Evolutionary conservation across 2,888 invertebrate species (phyloP), one percentile per base, ranked within the genome.

Genomic region (Sinodicranocentrus sp.): DNA sequence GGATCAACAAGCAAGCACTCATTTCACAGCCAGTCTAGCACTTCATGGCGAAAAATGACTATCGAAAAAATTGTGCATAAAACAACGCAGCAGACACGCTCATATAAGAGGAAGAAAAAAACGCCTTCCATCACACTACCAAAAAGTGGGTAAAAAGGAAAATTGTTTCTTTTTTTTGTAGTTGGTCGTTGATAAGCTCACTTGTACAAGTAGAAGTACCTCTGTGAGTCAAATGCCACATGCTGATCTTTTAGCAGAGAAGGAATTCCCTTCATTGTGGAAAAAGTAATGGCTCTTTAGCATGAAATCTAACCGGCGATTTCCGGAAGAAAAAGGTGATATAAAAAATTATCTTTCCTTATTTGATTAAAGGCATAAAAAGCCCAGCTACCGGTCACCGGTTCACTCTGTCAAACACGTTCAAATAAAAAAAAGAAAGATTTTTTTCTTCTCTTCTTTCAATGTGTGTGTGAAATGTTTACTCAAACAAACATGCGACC

Each of bases 321-420:
- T 84, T 84, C 84, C 84, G 84, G 84, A 76, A 78, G 70, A 73
- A 84, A 84, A 70, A 84, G 78, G 84, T 78, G 84, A 84, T 83
- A 77, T 82, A 78, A 63, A 72, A 57, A 83, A 83, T 83, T 77
- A 77, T 83, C 77, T 82, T 72, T 71, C 83, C 83, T 83, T 83
- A 83, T 83, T 83, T 83, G 83, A 83, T 83, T 78, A 83, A 77
- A 83, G 57, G 57, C 21, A 76, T 82, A 76, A 82, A 72, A 82
- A 82, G 65, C 57, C 57, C 21, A 39, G 83, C 83, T 83, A 83
- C 83, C 72, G 83, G 83, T 83, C 83, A 83, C 83, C 72, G 77
- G 82, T 71, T 72, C 33, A 52, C 71, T 57, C 82, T 63, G 57
- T 76, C 77, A 71, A 82, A 68, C 70, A 82, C n/a, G n/a, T n/a